Evolutionary conservation across 2,113 vertebrate species (phyloP).

Genomic region (Mustela nigripes): DNA sequence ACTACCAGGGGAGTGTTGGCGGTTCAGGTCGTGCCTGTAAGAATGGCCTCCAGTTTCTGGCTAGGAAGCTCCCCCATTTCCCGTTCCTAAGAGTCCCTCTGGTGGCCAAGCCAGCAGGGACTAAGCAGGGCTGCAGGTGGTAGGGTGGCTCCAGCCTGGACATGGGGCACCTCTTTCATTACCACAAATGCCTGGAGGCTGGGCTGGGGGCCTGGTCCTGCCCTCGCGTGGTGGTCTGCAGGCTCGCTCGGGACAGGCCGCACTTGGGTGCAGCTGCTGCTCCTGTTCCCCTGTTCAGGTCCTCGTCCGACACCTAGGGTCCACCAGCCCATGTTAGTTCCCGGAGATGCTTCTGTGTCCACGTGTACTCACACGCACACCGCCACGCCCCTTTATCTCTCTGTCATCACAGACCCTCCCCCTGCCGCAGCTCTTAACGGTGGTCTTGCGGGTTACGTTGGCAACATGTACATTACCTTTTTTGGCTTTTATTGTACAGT

Average conservation of each 20-base stretch:
- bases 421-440: not conserved
- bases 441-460: not conserved
- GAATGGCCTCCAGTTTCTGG: not conserved
- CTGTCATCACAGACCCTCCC: not conserved
- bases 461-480: conserved; percentile 54
- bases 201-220: not conserved
- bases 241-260: not conserved
- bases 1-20: not conserved
- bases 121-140: not conserved
- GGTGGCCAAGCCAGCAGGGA: not conserved
- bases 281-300: not conserved
- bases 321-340: not conserved
- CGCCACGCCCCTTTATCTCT: fast-evolving
- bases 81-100: not conserved
- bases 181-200: not conserved
- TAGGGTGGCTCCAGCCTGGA: not conserved
- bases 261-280: not conserved
- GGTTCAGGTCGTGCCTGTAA: not conserved
- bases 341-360: not conserved
- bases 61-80: conserved; percentile 10
- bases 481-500: conserved; percentile 86
- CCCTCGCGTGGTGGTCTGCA: not conserved
- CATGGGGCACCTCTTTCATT: not conserved
- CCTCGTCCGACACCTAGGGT: not conserved
- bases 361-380: not conserved